These are phyloP conservation scores for Cistogaster globosa DNA, from an alignment of 2,888 invertebrate species.

Conservation along the genomic window DNA sequence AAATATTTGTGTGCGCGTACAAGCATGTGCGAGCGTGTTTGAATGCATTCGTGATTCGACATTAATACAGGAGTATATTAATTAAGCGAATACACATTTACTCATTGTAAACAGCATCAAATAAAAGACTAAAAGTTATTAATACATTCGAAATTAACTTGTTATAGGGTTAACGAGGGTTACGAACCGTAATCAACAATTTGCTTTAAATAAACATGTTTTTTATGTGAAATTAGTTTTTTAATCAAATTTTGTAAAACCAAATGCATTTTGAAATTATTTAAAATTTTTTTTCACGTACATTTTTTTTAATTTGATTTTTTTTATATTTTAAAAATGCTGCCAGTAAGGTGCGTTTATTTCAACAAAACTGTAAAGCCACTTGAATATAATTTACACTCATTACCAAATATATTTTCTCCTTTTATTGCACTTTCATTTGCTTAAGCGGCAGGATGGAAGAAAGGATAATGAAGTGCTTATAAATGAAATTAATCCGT, in stretches of 20 bases:
- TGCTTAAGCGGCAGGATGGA: neutral
- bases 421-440: neutral
- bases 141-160: neutral
- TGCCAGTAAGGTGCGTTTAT: neutral
- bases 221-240: too few species aligned
- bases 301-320: too few species aligned
- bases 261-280: too few species aligned
- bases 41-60: neutral
- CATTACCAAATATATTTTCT: neutral
- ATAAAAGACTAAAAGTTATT: too few species aligned
- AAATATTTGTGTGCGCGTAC: neutral
- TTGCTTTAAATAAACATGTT: too few species aligned
- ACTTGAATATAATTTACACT: neutral
- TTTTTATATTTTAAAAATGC: neutral
- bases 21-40: neutral
- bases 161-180: neutral
- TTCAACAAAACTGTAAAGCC: neutral
- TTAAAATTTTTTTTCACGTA: too few species aligned
- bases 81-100: conserved; percentile 43
- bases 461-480: neutral
- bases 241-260: too few species aligned
- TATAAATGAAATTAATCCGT: neutral
- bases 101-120: neutral
- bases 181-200: too few species aligned
- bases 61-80: conserved; percentile 28